Base-by-base conservation (phyloP, 1,140 invertebrate genomes). In the Drosophila arizonae region DNA sequence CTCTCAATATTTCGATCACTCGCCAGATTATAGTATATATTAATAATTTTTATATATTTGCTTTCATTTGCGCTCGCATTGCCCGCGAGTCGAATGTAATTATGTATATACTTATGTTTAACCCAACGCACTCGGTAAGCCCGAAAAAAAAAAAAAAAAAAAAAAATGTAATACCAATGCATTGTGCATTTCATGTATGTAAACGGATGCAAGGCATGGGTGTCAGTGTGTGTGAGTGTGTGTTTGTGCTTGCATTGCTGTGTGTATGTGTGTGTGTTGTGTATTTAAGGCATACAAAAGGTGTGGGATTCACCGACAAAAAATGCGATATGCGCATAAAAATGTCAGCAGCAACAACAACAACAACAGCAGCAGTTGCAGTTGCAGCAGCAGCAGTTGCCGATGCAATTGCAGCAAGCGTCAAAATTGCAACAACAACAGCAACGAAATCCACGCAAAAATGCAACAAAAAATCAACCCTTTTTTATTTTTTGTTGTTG, bases 281-380 rank as follows among this genome's bases (percentile, higher is more conserved):
- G 62, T 66, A 46, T 46, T 33, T 50, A 43, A 52, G 54, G 39
- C 39, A 79, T 54, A 88, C 67, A 79, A 79, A 74, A 79, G 56
- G 84, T 87, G 84, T 87, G 84, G 79, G 84, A 88, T 84, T 70
- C 79, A 87, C 84, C 76, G 69, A 82, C 82, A 84, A 88, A 39
- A 82, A 88, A 88, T 82, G 69, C 79, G 70, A 88, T 82, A 86
- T 86, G 76, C 76, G 66, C 82, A 87, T 78, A 81, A 77, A 77
- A 77, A 75, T 69, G 72, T 61, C 61, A 73, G 54, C 70, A 64
- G 33, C 56, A 55, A 77, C 52, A 82, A 55, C 71, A 86, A 17
- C 50, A 61, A 11, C 57, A 33, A 24, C 60, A 64, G 24, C 33
- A 33, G 33, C 28, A 30, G 28, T 33, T 50, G 24, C 54, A 52